A percentile compares a stretch with the other conserved stretches of the same genome.
phyloP scores from a whole-genome alignment of 2,888 invertebrate species.

The Drosophila koepferae region DNA sequence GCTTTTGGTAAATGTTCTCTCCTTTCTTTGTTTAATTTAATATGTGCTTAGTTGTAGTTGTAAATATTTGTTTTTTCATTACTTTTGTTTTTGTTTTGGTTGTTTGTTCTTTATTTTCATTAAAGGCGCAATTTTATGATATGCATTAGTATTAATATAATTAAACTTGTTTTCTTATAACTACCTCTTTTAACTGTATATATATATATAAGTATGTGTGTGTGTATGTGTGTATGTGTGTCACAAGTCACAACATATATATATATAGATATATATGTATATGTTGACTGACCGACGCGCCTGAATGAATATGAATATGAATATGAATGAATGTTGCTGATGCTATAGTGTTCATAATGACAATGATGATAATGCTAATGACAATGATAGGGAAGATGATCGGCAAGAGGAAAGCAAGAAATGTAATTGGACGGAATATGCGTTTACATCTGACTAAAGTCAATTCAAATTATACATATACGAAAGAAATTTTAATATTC shows the following conservation, averaged over 20 bases:
- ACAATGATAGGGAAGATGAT: slow-evolving; percentile 26
- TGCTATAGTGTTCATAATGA: neutral
- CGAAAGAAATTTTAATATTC: slow-evolving; percentile 28
- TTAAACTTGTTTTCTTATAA: slow-evolving; percentile 60
- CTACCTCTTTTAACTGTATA: slow-evolving; percentile 36
- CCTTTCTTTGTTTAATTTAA: slow-evolving; percentile 28
- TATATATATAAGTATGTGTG: slow-evolving; percentile 26
- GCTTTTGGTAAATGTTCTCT: slow-evolving; percentile 34
- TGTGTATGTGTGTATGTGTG: slow-evolving; percentile 22
- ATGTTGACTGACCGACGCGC: slow-evolving; percentile 19
- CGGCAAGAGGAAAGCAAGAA: slow-evolving; percentile 77
- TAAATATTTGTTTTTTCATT: slow-evolving; percentile 60
- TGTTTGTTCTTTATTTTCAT: slow-evolving; percentile 52
- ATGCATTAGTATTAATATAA: slow-evolving; percentile 83
- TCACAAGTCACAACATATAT: too few species aligned
- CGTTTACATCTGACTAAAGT: slow-evolving; percentile 74
- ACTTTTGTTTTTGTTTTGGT: slow-evolving; percentile 42
- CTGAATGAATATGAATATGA: slow-evolving; percentile 7
- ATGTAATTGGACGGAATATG: slow-evolving; percentile 85
- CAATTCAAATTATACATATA: slow-evolving; percentile 58
- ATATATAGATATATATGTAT: too few species aligned
- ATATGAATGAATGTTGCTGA: too few species aligned
- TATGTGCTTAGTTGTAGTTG: slow-evolving; percentile 69
- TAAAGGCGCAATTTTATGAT: slow-evolving; percentile 85
- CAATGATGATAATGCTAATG: slow-evolving; percentile 13